Evolutionary conservation across 2,888 invertebrate species (phyloP).

Genomic region (Chrysolina haemoptera): DNA sequence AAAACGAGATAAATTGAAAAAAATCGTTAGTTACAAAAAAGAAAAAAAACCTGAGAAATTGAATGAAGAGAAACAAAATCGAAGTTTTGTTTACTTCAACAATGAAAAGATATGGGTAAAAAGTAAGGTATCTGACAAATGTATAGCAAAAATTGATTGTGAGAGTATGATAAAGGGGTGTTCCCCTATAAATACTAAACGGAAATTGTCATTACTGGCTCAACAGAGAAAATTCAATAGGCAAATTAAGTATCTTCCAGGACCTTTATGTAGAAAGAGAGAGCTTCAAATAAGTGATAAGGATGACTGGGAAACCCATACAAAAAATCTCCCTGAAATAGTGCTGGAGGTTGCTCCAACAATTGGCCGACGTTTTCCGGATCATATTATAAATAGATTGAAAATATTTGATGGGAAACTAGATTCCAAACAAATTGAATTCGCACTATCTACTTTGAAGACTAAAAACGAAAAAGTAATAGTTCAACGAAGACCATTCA

Average conservation of each 20-base stretch:
- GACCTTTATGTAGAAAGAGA: conserved; percentile 73
- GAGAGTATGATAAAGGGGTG: conserved; percentile 67
- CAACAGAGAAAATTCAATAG: conserved; percentile 60
- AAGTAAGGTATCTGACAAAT: conserved; percentile 38
- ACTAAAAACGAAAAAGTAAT: conserved; percentile 47
- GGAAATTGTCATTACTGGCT: conserved; percentile 66
- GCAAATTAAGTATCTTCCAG: conserved; percentile 72
- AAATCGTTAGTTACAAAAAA: neutral
- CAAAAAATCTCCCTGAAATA: conserved; percentile 72
- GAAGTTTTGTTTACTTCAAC: conserved; percentile 56
- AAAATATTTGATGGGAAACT: conserved; percentile 68
- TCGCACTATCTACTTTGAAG: conserved; percentile 73
- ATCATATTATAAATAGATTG: conserved; percentile 69
- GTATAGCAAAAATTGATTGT: conserved; percentile 55
- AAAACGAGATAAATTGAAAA: conserved; percentile 40
- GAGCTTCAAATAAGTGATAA: conserved; percentile 69
- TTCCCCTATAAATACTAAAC: conserved; percentile 24
- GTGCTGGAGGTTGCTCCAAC: conserved; percentile 71
- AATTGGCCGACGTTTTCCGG: conserved; percentile 70
- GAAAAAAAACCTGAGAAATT: neutral
- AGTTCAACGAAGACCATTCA: conserved; percentile 63
- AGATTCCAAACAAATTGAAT: conserved; percentile 72
- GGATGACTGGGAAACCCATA: conserved; percentile 68
- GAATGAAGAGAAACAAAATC: conserved; percentile 15
- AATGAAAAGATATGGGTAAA: conserved; percentile 56